Percentiles rank a stretch among this genome's conserved stretches.
Conservation (phyloP, 2,888 invertebrate species). For the Pemphredon lugubris region DNA sequence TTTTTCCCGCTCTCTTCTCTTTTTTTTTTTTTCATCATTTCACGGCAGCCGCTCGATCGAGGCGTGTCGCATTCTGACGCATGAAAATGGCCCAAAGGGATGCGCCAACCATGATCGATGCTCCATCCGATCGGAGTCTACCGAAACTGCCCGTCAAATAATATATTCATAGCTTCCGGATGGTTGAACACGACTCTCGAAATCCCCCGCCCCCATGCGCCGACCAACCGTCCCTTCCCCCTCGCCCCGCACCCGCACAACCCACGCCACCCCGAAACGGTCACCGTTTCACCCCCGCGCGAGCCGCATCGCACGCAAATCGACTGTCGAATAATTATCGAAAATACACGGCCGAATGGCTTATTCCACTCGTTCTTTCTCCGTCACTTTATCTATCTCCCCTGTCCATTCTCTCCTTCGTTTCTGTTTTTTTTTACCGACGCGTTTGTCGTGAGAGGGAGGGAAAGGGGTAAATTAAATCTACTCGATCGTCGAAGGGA, state of each 20-base stretch:
- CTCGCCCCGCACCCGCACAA: slow-evolving; percentile 11
- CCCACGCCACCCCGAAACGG: slow-evolving; percentile 25
- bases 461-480: too few species aligned
- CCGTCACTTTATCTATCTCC: too few species aligned
- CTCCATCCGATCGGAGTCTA: slow-evolving; percentile 79
- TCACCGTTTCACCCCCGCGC: slow-evolving; percentile 35
- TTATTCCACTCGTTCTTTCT: slow-evolving; percentile 16
- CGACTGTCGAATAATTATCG: slow-evolving; percentile 68
- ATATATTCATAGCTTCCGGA: slow-evolving; percentile 81
- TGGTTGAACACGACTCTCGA: slow-evolving; percentile 77
- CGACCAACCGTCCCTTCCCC: too few species aligned
- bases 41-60: slow-evolving; percentile 57
- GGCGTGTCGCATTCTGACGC: slow-evolving; percentile 77
- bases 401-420: background rate
- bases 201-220: slow-evolving; percentile 45
- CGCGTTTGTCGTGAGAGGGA: background rate
- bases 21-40: slow-evolving; percentile 36
- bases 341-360: slow-evolving; percentile 57
- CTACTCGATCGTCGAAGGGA: too few species aligned
- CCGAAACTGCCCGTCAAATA: slow-evolving; percentile 80
- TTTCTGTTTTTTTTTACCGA: background rate
- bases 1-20: background rate
- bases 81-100: slow-evolving; percentile 81
- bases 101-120: slow-evolving; percentile 79
- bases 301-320: slow-evolving; percentile 63